Conservation (phyloP, 1,140 invertebrate genomes). For the Stratiolaelaps scimitus region DNA sequence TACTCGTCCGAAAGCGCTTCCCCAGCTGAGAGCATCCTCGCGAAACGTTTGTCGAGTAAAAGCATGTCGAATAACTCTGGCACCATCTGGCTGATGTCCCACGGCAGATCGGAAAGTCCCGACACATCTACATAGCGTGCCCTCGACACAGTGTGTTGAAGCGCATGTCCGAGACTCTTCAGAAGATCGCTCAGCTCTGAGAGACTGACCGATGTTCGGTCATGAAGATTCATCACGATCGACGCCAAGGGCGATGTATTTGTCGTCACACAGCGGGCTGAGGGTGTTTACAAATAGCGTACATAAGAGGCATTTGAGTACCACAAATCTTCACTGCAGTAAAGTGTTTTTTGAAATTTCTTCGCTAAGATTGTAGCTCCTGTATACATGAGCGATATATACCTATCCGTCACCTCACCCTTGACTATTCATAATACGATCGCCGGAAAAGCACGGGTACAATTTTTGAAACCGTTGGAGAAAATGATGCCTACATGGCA, state of each 20-base stretch:
- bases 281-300: conserved; percentile 17
- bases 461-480: too few relatives aligned
- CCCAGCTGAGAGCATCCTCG: conserved; percentile 46
- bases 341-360: too few relatives aligned
- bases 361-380: too few relatives aligned
- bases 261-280: conserved; percentile 49
- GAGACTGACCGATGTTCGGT: conserved; percentile 12
- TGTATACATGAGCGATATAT: too few relatives aligned
- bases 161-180: conserved; percentile 59
- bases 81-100: conserved; percentile 69
- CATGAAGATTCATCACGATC: conserved; percentile 53
- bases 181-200: conserved; percentile 30
- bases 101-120: conserved; percentile 72
- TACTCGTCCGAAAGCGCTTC: conserved; percentile 54
- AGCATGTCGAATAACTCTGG: conserved; percentile 49
- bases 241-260: conserved; percentile 56
- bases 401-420: too few relatives aligned
- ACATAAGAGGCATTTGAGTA: conserved; percentile 19
- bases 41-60: conserved; percentile 16
- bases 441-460: too few relatives aligned
- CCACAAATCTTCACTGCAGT: too few relatives aligned
- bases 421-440: too few relatives aligned
- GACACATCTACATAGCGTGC: conserved; percentile 66
- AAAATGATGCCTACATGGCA: too few relatives aligned
- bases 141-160: conserved; percentile 67